phyloP scores from a whole-genome alignment of 2,113 vertebrate species.

The Chlamydotis undulata region DNA sequence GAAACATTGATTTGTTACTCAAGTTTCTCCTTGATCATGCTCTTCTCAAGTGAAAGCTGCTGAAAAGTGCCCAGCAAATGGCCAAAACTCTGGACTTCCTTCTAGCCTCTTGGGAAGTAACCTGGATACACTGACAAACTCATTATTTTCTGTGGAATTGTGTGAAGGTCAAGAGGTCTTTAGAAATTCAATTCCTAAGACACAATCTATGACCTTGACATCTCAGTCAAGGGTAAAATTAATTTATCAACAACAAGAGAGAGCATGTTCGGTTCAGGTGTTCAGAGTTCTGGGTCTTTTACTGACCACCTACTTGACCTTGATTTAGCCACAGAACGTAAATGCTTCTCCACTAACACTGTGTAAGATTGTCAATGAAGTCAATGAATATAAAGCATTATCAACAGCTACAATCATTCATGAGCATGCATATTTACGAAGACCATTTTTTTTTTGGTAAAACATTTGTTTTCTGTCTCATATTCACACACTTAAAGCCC shows the following conservation, averaged over 20 bases:
- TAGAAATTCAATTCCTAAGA: not conserved
- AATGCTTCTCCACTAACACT: not conserved
- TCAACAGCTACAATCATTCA: accelerated
- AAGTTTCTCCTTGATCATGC: not conserved
- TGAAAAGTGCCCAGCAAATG: not conserved
- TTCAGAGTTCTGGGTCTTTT: not conserved
- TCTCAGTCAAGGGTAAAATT: not conserved
- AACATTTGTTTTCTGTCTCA: not conserved
- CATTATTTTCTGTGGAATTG: not conserved
- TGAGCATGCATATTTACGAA: not conserved
- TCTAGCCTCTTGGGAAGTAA: not conserved
- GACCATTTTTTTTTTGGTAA: not conserved
- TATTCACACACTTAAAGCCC: not conserved
- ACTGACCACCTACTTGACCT: not conserved
- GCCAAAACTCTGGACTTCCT: not conserved
- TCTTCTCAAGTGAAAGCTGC: not conserved
- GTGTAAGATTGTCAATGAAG: not conserved
- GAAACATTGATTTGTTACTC: not conserved
- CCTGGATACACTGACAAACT: not conserved
- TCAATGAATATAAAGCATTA: not conserved
- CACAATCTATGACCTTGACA: not conserved
- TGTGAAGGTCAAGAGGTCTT: not conserved
- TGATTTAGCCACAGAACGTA: not conserved
- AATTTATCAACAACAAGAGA: not conserved
- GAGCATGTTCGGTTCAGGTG: not conserved